Base-by-base conservation (phyloP, 2,797 vertebrate genomes). In the Anniella stebbinsi region DNA sequence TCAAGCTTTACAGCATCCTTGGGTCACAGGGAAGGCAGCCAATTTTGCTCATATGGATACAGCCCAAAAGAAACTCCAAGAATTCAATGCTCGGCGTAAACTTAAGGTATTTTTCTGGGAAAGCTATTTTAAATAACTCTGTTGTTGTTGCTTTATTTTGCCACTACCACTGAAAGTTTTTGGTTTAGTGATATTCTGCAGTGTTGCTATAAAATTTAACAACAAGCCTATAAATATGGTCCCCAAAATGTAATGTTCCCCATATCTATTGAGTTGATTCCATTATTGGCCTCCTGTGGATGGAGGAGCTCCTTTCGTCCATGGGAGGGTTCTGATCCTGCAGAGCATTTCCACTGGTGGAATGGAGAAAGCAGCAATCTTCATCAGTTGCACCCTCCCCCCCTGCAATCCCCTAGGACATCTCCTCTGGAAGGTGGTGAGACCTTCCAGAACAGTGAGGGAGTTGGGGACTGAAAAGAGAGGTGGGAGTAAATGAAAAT, bases 21-120 rank as follows among this genome's bases (percentile, higher is more conserved):
- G 98, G 98, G 98, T 98, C 91, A 98, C 98, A 89, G 98, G 98
- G 18, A 98, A 98, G 94, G 98, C 98, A 77, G 97, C 98, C 87
- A 98, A 98, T 94, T 98, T 98, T 92, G 97, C 98, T 87, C 98
- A 98, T 93, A 98, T 98, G 98, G 98, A 98, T 92, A 98, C 97
- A 0, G 98, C 98, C 84, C 98, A 98, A 89, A 98, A 98, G 97
- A 98, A 98, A 94, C 98, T 98, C 78, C 98, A 98, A 92, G 98
- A 98, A 95, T 98, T 98, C 96, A 98, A 98, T 92, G 98, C 98
- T 33, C 97, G 98, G 30, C 97, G 98, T 95, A 98, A 98, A 96
- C 98, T 98, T 82, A 98, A 98, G 98, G 98, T 98, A 96, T 94
- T 78, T 95, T 6, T 87, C 66, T 83, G 60, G 3, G 80, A 30